Evolutionary conservation across 2,888 invertebrate species (phyloP), one percentile per base, ranked within the genome.

Genomic region (Schizaphis graminum): DNA sequence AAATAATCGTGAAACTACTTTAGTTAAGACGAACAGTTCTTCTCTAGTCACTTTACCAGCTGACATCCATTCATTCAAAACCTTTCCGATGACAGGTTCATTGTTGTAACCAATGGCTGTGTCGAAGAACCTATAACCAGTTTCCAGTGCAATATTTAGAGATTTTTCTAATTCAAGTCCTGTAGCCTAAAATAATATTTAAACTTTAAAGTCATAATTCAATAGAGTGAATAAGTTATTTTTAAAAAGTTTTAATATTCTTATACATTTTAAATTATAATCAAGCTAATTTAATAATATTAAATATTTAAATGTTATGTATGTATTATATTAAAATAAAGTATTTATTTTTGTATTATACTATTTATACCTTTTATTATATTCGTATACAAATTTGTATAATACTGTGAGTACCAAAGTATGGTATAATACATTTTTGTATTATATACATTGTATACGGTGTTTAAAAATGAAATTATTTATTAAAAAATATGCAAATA

Each of bases 71-170:
- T 96, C 96, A 44, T 96, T 96, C n/a, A 98, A 95, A 0, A 97
- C 97, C 35, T 96, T 96, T 0, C 98, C 98, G 0, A 98, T 96
- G 95, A 97, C 97, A 3, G 97, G 96, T 95, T 97, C 97, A 57
- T 97, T 97, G 35, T 97, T 96, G 95, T 98, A 98, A n/a, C 97
- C 96, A 95, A 97, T 96, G 26, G 97, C 97, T 94, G 98, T 97
- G 95, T 98, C 98, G 94, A 98, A 96, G 95, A 97, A 97, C 0
- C 98, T 96, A 95, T 98, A 98, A 0, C 98, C 98, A 85, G 97
- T 96, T 95, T 98, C 97, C 92, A 98, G 97, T 5, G 98, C 98
- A 95, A 96, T 96, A 47, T 97, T 97, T 24, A 98, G 96, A 1
- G 98, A 97, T 84, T 96, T 95, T 96, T 97, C 97, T 93, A 98